Evolutionary conservation across 2,888 invertebrate genomes (phyloP), one percentile per base, ranked within the genome.

Genomic region (Seira ritae): DNA sequence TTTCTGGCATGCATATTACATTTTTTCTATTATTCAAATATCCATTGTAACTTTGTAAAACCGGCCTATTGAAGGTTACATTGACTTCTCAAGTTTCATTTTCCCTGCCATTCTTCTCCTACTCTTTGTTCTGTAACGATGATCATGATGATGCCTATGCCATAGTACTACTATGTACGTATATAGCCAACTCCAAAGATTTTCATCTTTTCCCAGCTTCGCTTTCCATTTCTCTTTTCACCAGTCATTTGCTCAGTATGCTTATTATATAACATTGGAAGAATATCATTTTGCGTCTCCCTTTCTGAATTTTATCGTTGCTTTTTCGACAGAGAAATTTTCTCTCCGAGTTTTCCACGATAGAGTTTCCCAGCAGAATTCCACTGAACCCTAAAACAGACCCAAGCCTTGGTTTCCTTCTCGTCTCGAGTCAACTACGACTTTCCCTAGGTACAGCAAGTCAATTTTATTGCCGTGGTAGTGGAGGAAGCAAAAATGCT

Each of bases 71-170:
- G 31, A 31, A 46, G 23, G 66, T 73, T 73, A 22, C 42, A 42
- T 65, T 31, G 3, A 31, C 31, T 31, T 31, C 31, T 50, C 20
- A 55, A 68, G 68, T 68, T 67, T 75, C 50, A 20, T 68, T 55
- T 55, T 12, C 60, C 37, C 68, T 80, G 73, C 73, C 80, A 31
- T 73, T 79, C 42, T 72, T 69, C 42, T 42, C 69, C 20, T n/a
- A 4, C 50, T 79, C 70, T 79, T 79, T 69, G 68, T 69, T 80
- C 80, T 42, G 19, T 73, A 73, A 80, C 68, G 78, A 80, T 80
- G 31, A 8, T 31, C n/a, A n/a, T 31, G 31, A 31, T 31, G 73
- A 80, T 80, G 73, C 73, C 73, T n/a, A n/a, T n/a, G n/a, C n/a
- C n/a, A n/a, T n/a, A n/a, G n/a, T n/a, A n/a, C n/a, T n/a, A n/a